phyloP scores from a whole-genome alignment of 2,797 vertebrate species.

The Selene dorsalis region DNA sequence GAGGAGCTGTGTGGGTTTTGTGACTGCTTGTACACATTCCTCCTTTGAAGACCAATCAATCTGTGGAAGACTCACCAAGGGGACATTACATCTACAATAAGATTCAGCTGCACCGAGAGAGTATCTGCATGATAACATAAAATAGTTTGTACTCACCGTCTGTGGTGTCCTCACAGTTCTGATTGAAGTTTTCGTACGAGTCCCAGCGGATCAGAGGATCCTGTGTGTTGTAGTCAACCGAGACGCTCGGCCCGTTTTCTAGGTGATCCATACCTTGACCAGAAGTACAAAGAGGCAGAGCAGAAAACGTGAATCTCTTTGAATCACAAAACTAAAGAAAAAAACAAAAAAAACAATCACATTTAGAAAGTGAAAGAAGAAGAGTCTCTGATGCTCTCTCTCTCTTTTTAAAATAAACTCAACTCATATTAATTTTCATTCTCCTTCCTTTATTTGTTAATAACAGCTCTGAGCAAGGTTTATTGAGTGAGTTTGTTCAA shows the following conservation, averaged over 20 bases:
- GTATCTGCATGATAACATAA: slow-evolving; percentile 40
- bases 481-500: not conserved
- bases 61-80: not conserved
- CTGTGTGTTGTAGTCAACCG: slow-evolving; percentile 97
- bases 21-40: not conserved
- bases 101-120: not conserved
- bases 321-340: not conserved
- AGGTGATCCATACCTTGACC: slow-evolving; percentile 94
- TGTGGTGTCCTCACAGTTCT: slow-evolving; percentile 84
- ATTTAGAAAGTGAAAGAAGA: too few relatives aligned
- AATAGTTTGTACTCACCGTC: slow-evolving; percentile 87
- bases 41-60: too few relatives aligned
- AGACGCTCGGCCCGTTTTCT: slow-evolving; percentile 95
- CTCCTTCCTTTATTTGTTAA: too few relatives aligned
- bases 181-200: slow-evolving; percentile 92
- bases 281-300: slow-evolving; percentile 52
- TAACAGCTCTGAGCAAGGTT: not conserved
- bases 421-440: too few relatives aligned
- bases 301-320: slow-evolving; percentile 63
- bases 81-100: not conserved
- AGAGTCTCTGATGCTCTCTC: too few relatives aligned
- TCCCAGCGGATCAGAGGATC: slow-evolving; percentile 97
- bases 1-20: not conserved
- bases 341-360: not conserved
- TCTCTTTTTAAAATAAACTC: too few relatives aligned